Conservation (phyloP, 2,888 invertebrate genomes). For the Alentia gelatinosa region DNA sequence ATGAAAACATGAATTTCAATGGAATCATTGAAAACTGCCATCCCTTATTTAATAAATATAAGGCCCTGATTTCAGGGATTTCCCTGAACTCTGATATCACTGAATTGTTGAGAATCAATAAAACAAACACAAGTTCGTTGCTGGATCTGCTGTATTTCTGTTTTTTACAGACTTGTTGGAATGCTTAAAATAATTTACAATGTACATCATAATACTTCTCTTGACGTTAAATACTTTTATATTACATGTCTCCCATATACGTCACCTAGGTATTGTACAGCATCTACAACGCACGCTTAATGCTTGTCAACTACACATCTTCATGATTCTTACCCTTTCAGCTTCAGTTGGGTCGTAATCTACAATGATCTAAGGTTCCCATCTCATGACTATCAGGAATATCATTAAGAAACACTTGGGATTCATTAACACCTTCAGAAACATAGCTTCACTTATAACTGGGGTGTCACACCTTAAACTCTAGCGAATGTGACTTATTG, state of each 20-base stretch:
- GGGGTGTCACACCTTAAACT: background rate
- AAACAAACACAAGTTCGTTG: background rate
- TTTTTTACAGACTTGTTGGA: conserved; percentile 12
- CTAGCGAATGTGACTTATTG: too few species aligned
- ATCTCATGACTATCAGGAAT: background rate
- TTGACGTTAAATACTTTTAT: conserved; percentile 31
- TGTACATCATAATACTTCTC: conserved; percentile 9
- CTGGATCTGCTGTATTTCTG: conserved; percentile 6
- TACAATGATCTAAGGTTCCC: background rate
- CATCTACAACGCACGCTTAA: background rate
- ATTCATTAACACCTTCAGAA: too few species aligned
- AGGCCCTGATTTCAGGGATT: too few species aligned
- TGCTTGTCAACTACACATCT: background rate
- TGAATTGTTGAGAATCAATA: too few species aligned
- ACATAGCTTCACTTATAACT: background rate
- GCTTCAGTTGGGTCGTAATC: background rate
- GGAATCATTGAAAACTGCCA: too few species aligned
- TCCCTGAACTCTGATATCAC: too few species aligned
- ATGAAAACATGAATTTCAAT: too few species aligned
- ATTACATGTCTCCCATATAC: conserved; percentile 19
- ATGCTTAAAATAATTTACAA: conserved; percentile 39
- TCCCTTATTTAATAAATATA: too few species aligned
- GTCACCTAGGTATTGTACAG: background rate
- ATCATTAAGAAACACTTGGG: background rate
- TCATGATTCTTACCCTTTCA: background rate